phyloP scores from a whole-genome alignment of 2,888 invertebrate genomes.

The Parnassius smintheus region DNA sequence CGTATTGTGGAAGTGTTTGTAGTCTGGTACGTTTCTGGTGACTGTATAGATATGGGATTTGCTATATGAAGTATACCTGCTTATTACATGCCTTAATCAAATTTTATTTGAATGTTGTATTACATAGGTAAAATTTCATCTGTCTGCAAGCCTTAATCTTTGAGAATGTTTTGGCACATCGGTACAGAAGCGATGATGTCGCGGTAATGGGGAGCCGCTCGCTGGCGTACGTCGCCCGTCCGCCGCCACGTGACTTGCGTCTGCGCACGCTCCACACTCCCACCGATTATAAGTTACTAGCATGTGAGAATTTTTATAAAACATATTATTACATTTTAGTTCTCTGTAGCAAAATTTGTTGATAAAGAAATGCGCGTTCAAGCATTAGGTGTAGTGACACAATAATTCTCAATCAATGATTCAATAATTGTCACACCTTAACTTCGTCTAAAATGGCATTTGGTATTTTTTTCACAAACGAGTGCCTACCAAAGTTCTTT shows the following conservation, averaged over 20 bases:
- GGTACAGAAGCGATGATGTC: slow-evolving; percentile 50
- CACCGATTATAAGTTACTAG: slow-evolving; percentile 70
- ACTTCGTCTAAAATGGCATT: too few species aligned
- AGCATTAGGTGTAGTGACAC: too few species aligned
- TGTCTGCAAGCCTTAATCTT: slow-evolving; percentile 37
- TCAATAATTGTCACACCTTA: too few species aligned
- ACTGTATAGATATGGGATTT: too few species aligned
- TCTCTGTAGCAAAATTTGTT: not conserved
- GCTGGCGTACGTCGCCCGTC: slow-evolving; percentile 43
- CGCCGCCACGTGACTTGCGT: slow-evolving; percentile 43
- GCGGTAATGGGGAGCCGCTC: slow-evolving; percentile 71
- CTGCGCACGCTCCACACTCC: slow-evolving; percentile 55
- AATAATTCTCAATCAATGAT: too few species aligned
- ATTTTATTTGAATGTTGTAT: not conserved
- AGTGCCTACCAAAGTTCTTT: not conserved
- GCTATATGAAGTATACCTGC: too few species aligned
- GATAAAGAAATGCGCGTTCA: too few species aligned
- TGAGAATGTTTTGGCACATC: slow-evolving; percentile 47
- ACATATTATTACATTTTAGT: not conserved
- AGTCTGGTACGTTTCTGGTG: too few species aligned
- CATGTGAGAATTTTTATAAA: slow-evolving; percentile 56
- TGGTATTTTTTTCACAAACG: not conserved
- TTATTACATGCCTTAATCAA: too few species aligned
- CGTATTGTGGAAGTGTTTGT: too few species aligned
- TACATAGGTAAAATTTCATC: not conserved